Evolutionary conservation across 2,888 invertebrate species (phyloP).

Genomic region (Pyrochroa serraticornis): DNA sequence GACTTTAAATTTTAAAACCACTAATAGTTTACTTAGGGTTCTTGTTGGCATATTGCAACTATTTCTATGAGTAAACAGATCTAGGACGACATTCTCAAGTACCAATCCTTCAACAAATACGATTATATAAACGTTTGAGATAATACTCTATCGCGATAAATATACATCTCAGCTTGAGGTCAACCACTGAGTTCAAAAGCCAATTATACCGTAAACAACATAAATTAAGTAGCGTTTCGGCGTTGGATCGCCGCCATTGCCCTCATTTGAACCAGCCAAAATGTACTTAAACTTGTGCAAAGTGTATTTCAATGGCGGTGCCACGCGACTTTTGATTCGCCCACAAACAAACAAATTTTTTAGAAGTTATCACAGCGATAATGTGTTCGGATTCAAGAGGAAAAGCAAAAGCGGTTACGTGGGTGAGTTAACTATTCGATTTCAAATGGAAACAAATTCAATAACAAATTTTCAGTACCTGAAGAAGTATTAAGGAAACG

Average conservation of each 20-base stretch:
- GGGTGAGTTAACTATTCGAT: conserved; percentile 38
- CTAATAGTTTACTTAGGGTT: neutral
- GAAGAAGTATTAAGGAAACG: conserved; percentile 61
- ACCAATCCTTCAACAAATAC: too few relatives aligned
- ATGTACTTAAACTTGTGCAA: conserved; percentile 28
- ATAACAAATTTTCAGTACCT: conserved; percentile 59
- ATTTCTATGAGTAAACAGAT: neutral
- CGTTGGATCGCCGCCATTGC: conserved; percentile 3
- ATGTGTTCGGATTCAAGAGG: conserved; percentile 53
- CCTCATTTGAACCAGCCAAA: conserved; percentile 1
- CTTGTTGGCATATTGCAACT: neutral
- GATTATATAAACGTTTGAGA: conserved; percentile 2
- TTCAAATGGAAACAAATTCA: neutral
- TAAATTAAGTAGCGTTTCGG: neutral
- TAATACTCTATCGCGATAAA: conserved; percentile 12
- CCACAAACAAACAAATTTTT: neutral
- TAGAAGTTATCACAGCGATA: conserved; percentile 52
- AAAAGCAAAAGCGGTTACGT: conserved; percentile 40
- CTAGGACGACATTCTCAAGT: too few relatives aligned
- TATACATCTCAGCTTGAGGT: conserved; percentile 23
- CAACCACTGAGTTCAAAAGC: conserved; percentile 12
- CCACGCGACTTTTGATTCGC: neutral
- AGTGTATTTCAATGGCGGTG: conserved; percentile 1
- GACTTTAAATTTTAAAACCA: neutral
- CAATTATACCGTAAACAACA: neutral